phyloP scores from a whole-genome alignment of 2,113 vertebrate species.

The Carassius auratus region DNA sequence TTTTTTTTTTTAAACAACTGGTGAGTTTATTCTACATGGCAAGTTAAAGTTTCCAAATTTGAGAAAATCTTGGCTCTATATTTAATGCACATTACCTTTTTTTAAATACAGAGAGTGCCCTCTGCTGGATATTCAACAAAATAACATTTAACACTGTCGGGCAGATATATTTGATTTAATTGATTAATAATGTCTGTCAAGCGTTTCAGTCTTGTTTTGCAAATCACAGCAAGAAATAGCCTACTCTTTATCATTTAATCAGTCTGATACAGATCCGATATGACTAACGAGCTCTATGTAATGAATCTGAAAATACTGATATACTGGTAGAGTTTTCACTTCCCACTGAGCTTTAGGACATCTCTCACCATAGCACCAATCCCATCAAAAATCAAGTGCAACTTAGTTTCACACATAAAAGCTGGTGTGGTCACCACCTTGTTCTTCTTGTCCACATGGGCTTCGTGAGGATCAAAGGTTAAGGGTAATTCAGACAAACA shows the following conservation, averaged over 20 bases:
- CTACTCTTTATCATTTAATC: neutral
- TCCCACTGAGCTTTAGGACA: slow-evolving; percentile 79
- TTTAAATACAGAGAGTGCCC: slow-evolving; percentile 21
- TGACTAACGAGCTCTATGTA: neutral
- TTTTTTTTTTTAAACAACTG: neutral
- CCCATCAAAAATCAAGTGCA: slow-evolving; percentile 85
- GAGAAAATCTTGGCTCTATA: neutral
- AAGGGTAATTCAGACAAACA: slow-evolving; percentile 40
- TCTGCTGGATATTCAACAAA: slow-evolving; percentile 51
- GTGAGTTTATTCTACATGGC: neutral
- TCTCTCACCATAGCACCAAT: slow-evolving; percentile 83
- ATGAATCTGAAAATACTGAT: slow-evolving; percentile 9
- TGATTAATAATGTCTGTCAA: slow-evolving; percentile 30
- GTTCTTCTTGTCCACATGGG: slow-evolving; percentile 82
- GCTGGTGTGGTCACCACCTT: slow-evolving; percentile 86
- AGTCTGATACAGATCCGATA: neutral
- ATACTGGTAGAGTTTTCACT: slow-evolving; percentile 63
- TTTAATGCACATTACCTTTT: neutral
- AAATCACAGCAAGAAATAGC: neutral
- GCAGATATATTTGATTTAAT: slow-evolving; percentile 17
- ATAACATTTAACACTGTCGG: neutral
- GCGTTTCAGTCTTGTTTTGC: neutral
- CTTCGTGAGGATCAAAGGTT: slow-evolving; percentile 77
- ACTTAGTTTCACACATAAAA: slow-evolving; percentile 84
- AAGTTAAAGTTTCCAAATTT: neutral